A percentile compares a stretch with the other conserved stretches of the same genome.
Evolutionary conservation across 2,113 vertebrate species (phyloP).

Genomic region (Barnardius zonarius): DNA sequence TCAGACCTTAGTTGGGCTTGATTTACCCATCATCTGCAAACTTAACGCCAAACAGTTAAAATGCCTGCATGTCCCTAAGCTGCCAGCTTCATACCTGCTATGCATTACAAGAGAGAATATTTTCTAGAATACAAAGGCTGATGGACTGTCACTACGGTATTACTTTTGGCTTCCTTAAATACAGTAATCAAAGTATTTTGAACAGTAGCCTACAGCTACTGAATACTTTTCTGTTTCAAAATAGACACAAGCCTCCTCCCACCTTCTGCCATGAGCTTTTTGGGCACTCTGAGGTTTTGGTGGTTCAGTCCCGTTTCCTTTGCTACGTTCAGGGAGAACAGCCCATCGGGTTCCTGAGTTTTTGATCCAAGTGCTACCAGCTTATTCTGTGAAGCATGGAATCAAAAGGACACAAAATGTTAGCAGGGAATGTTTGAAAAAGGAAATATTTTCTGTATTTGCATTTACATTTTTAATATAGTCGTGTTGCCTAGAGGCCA

Average conservation of each 20-base stretch:
- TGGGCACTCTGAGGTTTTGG: constrained; percentile 35
- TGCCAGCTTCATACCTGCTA: not conserved
- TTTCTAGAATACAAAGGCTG: not conserved
- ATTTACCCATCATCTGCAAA: constrained; percentile 6
- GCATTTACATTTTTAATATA: constrained; percentile 57
- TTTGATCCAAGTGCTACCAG: not conserved
- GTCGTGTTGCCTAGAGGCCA: constrained; percentile 15
- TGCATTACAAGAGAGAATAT: not conserved
- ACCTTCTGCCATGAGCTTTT: constrained; percentile 26
- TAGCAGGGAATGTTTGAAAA: not conserved
- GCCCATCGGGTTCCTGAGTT: not conserved
- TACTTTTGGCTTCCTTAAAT: constrained; percentile 39
- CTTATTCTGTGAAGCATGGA: not conserved
- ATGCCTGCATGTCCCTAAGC: not conserved
- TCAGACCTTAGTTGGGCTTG: not conserved
- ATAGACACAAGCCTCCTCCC: constrained; percentile 50
- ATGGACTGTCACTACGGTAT: not conserved
- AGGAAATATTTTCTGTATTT: constrained; percentile 1
- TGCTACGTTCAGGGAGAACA: not conserved
- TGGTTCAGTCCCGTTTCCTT: not conserved
- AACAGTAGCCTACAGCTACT: constrained; percentile 6
- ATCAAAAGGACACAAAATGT: not conserved
- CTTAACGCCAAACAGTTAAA: not conserved
- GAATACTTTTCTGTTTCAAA: constrained; percentile 41
- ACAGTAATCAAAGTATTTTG: constrained; percentile 26